Evolutionary conservation across 2,113 vertebrate genomes (phyloP), one percentile per base, ranked within the genome.

Genomic region (Marcusenius ussheri): DNA sequence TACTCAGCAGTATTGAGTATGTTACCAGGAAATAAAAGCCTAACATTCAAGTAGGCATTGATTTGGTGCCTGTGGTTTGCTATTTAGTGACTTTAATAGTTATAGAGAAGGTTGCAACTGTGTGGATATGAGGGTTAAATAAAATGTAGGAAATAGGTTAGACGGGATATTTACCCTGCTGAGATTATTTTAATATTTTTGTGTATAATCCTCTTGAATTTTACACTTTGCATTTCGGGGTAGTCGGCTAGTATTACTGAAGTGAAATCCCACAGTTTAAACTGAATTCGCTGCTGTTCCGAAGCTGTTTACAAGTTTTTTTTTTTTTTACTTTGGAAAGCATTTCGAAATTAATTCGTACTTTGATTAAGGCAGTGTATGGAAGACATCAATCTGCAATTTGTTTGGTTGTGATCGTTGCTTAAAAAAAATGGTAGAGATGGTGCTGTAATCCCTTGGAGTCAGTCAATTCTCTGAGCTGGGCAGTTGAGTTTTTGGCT

Each of bases 101-200:
- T 50, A 49, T 86, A 47, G 47, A 86, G 83, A 86, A 47, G 46
- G 15, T 80, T 86, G 84, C 19, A 50, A 31, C 24, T 47, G n/a
- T 86, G 49, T 50, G 47, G n/a, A 51, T 86, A 27, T 31, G 49
- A 27, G 24, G 47, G 47, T 86, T 47, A 86, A 86, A 86, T 86
- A 51, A 86, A 86, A 86, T 86, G 21, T 49, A 50, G 27, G 47
- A 50, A 86, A 51, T 31, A 42, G 87, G 45, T 88, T 88, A 46
- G 8, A 13, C 2, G 6, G 56, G 5, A 39, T 66, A 21, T 46
- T 62, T 62, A 66, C 42, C 42, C 42, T 70, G 3, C 87, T 66
- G 35, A 70, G 56, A 62, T 62, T 88, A 62, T 88, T 45, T 42
- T 46, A 46, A 50, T 51, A 11, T 86, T 86, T 88, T 88, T 70